Base-by-base conservation (phyloP, 2,797 vertebrate species). In the Bryconaethiops microstoma region DNA sequence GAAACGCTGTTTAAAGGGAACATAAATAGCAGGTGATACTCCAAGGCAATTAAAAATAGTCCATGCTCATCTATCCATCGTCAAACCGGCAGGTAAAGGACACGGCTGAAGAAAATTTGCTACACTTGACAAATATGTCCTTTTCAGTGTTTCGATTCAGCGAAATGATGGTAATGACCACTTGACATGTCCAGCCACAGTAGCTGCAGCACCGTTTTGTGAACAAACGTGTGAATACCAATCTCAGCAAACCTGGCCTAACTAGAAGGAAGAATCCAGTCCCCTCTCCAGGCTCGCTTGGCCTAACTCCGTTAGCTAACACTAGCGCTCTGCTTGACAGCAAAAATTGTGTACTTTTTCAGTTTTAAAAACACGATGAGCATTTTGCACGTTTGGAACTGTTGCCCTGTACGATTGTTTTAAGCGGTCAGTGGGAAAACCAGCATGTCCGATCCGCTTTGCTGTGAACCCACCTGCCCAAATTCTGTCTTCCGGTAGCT, bases 401-500 rank as follows among this genome's bases (percentile, higher is more conserved):
- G 50, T 2, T 10, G 12, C 10, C 5, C 3, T 29, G 17, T 5
- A 35, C 23, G 12, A 1, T 59, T 10, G 29, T 17, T 39, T 52
- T 13, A 17, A 12, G n/a, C 7, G 4, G 12, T 21, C 13, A 42
- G 6, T 17, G 21, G 7, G 68, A 52, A 40, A 72, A 60, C 16
- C 13, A 19, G 29, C 10, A n/a, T 35, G 68, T 29, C 13, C 13
- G 48, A 39, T 23, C 23, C 6, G 21, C 48, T 55, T 19, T 10
- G 23, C 60, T 54, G 17, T 45, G 81, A 21, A 65, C 96, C 92
- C 93, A 97, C 96, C 96, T 96, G 95, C 96, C 95, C 91, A 96
- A 90, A 92, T 92, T 95, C 89, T 94, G 96, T 84, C 96, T 92
- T 86, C 96, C 96, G 85, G 94, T 93, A 74, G 91, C 87, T 21